Base-by-base conservation (phyloP, 1,140 invertebrate genomes). In the Cecropterus lyciades region DNA sequence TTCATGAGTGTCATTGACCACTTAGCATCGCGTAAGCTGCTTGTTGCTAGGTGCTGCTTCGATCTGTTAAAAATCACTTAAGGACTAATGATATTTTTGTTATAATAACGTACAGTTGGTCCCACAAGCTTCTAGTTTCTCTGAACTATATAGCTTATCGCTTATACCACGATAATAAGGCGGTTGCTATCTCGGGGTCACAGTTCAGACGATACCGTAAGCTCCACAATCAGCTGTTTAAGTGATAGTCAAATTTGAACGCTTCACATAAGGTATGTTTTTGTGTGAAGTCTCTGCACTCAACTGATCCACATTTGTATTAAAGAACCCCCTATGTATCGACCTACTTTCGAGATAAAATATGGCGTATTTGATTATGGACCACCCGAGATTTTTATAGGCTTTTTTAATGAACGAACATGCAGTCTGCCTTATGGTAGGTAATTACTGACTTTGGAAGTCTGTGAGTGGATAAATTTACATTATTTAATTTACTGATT, bases 121-220 rank as follows among this genome's bases (percentile, higher is more conserved):
- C n/a, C n/a, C n/a, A n/a, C n/a, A n/a, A n/a, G n/a, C n/a, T n/a
- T n/a, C n/a, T n/a, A n/a, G n/a, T n/a, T n/a, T n/a, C n/a, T n/a
- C n/a, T n/a, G n/a, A 24, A 24, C 5, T 3, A 24, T 3, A 24
- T 33, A 33, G 48, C 10, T 51, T 27, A 48, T 24, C 45, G 45
- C 17, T 48, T 48, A 20, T 3, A 16, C 8, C 4, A 1, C 8
- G 11, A 0, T 11, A 15, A 9, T 59, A 8, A n/a, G 13, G 3
- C 42, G 2, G 20, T 67, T 71, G 67, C 66, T 84, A 84, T 82
- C 82, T 82, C 52, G 67, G 27, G 80, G 79, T 82, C 80, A 75
- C 71, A 83, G 82, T 80, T 79, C 79, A 79, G 51, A 42, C 72
- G 80, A 81, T 85, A 83, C 77, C 82, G 80, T 83, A 81, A 85